A percentile compares a stretch with the other conserved stretches of the same genome.
These are phyloP conservation scores for Hofmannophila pseudospretella DNA, from an alignment of 2,888 invertebrate genomes.

Conservation along the genomic window DNA sequence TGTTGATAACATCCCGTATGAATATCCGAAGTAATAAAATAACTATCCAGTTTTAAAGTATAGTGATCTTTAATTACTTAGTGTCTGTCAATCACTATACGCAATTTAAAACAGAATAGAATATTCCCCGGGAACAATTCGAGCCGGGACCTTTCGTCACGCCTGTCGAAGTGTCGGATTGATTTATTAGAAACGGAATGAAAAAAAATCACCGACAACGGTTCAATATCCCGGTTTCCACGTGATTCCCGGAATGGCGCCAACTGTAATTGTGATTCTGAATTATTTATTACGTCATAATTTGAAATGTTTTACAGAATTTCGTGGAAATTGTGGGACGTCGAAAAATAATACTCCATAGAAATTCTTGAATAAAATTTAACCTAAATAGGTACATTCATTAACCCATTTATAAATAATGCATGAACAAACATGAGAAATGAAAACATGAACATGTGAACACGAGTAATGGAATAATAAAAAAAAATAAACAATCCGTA, in stretches of 20 bases:
- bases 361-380: too few species aligned
- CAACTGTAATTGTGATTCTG: slow-evolving; percentile 12
- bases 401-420: too few species aligned
- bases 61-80: not conserved
- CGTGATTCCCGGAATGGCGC: slow-evolving; percentile 8
- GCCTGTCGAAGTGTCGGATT: slow-evolving; percentile 16
- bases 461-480: too few species aligned
- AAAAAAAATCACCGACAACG: slow-evolving; percentile 19
- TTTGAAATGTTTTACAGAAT: not conserved
- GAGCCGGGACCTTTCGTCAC: slow-evolving; percentile 11
- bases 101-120: not conserved
- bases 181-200: slow-evolving; percentile 22
- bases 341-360: too few species aligned
- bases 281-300: slow-evolving; percentile 23
- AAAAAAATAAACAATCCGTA: too few species aligned
- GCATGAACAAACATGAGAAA: too few species aligned
- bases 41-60: too few species aligned
- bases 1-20: too few species aligned
- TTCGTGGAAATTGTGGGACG: too few species aligned
- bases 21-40: too few species aligned
- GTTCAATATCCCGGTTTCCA: slow-evolving; percentile 14
- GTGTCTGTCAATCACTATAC: not conserved
- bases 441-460: too few species aligned
- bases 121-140: not conserved
- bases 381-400: too few species aligned